Conservation (phyloP, 2,797 vertebrate species). For the Falco berigora region DNA sequence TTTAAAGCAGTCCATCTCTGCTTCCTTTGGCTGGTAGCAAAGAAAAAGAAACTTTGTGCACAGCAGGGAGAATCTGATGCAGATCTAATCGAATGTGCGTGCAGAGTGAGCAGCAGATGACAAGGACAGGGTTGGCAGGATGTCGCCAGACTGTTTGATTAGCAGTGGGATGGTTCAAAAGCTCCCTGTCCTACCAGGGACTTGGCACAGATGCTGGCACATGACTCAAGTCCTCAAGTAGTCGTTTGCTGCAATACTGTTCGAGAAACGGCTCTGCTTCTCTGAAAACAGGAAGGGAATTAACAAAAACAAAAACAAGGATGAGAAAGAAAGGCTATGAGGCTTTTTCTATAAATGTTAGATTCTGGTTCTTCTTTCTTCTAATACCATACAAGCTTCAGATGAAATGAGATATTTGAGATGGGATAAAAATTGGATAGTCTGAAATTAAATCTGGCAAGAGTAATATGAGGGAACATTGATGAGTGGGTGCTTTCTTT, state of each 20-base stretch:
- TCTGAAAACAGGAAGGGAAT: slow-evolving; percentile 8
- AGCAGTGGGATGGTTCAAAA: slow-evolving; percentile 18
- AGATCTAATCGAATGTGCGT: background rate
- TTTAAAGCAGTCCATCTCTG: background rate
- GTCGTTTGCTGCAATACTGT: background rate
- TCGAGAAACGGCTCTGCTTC: slow-evolving; percentile 12
- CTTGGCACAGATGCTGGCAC: background rate
- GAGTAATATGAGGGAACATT: background rate
- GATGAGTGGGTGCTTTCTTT: background rate
- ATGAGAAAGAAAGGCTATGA: background rate
- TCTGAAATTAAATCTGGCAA: slow-evolving; percentile 18
- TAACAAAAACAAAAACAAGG: slow-evolving; percentile 30
- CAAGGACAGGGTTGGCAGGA: background rate
- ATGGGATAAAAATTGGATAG: background rate
- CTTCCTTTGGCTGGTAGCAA: background rate
- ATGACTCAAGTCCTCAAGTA: background rate
- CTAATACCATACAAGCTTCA: background rate
- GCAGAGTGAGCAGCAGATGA: slow-evolving; percentile 12
- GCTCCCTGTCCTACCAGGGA: background rate
- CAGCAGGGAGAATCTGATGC: background rate
- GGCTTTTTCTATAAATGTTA: background rate
- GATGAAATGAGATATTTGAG: slow-evolving; percentile 11
- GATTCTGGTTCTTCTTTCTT: background rate
- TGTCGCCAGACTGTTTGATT: slow-evolving; percentile 32
- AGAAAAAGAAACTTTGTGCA: background rate